Base-by-base conservation (phyloP, 92 coral and sea anemone genomes). In the Virgularia gustaviana region DNA sequence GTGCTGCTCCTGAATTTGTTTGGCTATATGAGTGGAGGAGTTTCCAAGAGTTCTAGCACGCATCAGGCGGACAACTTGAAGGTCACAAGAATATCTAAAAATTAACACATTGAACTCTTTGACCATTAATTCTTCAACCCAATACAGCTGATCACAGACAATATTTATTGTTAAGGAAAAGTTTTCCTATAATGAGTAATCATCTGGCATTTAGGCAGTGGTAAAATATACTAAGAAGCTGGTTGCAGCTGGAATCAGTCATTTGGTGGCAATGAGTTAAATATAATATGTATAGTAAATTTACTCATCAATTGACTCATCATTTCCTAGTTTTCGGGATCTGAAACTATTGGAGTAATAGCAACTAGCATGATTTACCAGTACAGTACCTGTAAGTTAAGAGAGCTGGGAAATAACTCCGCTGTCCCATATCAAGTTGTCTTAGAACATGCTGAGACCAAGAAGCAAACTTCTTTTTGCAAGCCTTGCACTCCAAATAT, bases 351-450 rank as follows among this genome's bases (percentile, higher is more conserved):
- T n/a, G n/a, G n/a, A n/a, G n/a, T n/a, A n/a, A n/a, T n/a, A n/a
- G n/a, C n/a, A n/a, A n/a, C n/a, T n/a, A n/a, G n/a, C 3, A 34
- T 18, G 22, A 20, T 34, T 58, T 20, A 34, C 29, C 25, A 20
- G n/a, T 34, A 20, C 30, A 38, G 51, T 61, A 63, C 71, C 74
- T 67, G 27, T 67, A 41, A 1, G 74, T 67, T 23, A 67, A 29
- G 10, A 67, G 12, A 0, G 59, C 74, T 6, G 74, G 59, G 32
- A 67, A 67, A 33, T 67, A 23, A 28, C 63, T 67, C 5, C 19
- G 74, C 11, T 13, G 57, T 10, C 74, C 74, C 74, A 67, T 67
- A 11, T 45, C 74, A 18, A 67, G 59, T 25, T 67, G 74, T 13
- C 34, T 10, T 39, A 67, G 36, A 6, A 67, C 36, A 52, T 41